A percentile compares a stretch with the other conserved stretches of the same genome.
Evolutionary conservation across 2,888 invertebrate genomes (phyloP).

Genomic region (Oegoconia quadripuncta): DNA sequence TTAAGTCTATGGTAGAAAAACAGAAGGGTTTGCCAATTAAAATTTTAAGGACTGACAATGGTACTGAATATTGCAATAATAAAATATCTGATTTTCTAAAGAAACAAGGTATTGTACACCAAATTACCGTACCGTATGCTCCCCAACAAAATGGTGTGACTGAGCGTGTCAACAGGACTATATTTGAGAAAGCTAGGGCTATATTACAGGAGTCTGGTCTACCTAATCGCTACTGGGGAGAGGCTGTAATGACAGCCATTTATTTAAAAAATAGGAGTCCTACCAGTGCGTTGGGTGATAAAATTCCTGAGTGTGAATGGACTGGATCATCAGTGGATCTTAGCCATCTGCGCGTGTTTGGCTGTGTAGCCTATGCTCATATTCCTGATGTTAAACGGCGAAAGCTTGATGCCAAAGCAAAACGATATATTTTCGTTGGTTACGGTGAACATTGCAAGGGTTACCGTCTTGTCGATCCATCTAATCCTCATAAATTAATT

Average conservation of each 20-base stretch:
- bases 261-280: slow-evolving; percentile 18
- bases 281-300: slow-evolving; percentile 7
- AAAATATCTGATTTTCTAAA: slow-evolving; percentile 16
- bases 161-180: slow-evolving; percentile 25
- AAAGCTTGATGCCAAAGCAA: slow-evolving; percentile 11
- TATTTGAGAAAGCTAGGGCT: slow-evolving; percentile 15
- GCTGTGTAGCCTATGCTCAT: slow-evolving; percentile 11
- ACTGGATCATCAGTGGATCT: slow-evolving; percentile 8
- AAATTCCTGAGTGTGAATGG: slow-evolving; percentile 15
- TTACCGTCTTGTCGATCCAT: slow-evolving; percentile 7
- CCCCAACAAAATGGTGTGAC: slow-evolving; percentile 36
- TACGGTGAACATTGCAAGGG: slow-evolving; percentile 15
- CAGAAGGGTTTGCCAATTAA: slow-evolving; percentile 17
- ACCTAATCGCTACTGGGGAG: slow-evolving; percentile 8
- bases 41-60: slow-evolving; percentile 19
- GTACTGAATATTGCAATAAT: slow-evolving; percentile 19
- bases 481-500: slow-evolving; percentile 10
- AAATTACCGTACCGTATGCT: slow-evolving; percentile 26
- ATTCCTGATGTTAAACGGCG: slow-evolving; percentile 5
- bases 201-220: slow-evolving; percentile 11
- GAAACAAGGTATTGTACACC: slow-evolving; percentile 24
- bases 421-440: slow-evolving; percentile 7
- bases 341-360: slow-evolving; percentile 11
- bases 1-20: slow-evolving; percentile 19
- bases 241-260: slow-evolving; percentile 18